Evolutionary conservation across 2,797 vertebrate species (phyloP), one percentile per base, ranked within the genome.

Genomic region (Brotula barbata): DNA sequence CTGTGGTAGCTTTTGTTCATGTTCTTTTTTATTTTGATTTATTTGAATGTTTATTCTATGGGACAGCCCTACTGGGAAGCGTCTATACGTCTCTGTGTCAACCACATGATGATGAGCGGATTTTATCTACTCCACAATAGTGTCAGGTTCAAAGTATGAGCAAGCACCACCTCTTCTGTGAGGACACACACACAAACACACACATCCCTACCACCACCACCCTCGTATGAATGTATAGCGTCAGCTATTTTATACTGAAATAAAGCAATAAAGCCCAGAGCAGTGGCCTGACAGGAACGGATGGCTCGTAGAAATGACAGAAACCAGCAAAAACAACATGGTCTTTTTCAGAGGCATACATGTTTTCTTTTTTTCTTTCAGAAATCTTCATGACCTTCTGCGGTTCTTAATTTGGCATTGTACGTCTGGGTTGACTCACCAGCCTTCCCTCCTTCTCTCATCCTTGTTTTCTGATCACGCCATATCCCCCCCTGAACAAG

Each of bases 311-410:
- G 68, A 60, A 68, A 86, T 75, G 80, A 85, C 73, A 79, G 78
- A 68, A 72, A 77, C 70, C 75, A 74, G 64, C 73, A 64, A 58
- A 73, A 4, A 81, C 77, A 79, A 82, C 67, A 65, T 73, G 78
- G 73, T 83, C 77, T 84, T 86, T 87, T 87, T 89, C 84, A 84
- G 81, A 86, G 60, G 64, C 87, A 89, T 78, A 74, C 87, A 87
- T 84, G 81, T 84, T 58, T 87, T 80, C 58, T 76, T 83, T 84
- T 83, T 80, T 73, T 28, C 4, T 4, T 28, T 8, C 25, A 28
- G 4, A 4, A 86, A 84, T 82, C 86, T 82, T 85, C 71, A 86
- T 87, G 84, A 83, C 74, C 70, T 62, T 53, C 77, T 87, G 88
- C 83, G 80, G 87, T 86, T 87, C 79, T 85, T 70, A 57, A 15